phyloP scores from a whole-genome alignment of 1,140 invertebrate genomes.

The Popillia japonica region DNA sequence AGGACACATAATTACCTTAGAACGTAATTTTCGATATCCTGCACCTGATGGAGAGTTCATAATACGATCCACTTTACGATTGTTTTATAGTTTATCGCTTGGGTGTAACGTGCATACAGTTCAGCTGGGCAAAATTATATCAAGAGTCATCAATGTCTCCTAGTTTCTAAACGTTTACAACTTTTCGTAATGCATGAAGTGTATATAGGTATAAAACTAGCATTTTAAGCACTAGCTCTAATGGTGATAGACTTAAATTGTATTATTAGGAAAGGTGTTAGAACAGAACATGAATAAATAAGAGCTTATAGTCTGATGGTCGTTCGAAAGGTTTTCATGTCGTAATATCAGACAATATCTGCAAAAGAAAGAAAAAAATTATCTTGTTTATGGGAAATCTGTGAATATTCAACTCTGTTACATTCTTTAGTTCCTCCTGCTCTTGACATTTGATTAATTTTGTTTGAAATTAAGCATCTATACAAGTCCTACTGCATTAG shows the following conservation, averaged over 20 bases:
- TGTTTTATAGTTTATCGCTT: neutral
- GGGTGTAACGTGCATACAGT: neutral
- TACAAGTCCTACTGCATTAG: too few relatives aligned
- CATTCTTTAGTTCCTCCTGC: too few relatives aligned
- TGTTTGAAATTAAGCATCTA: too few relatives aligned
- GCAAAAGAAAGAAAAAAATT: too few relatives aligned
- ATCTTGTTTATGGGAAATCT: too few relatives aligned
- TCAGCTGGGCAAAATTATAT: neutral
- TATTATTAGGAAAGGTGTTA: neutral
- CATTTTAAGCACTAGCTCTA: neutral
- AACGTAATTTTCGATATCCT: neutral
- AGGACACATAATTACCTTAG: neutral
- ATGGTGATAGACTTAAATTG: neutral
- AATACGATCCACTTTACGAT: neutral
- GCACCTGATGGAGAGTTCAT: neutral
- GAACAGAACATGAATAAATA: neutral
- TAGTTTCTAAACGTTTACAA: neutral
- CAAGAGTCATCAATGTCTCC: neutral
- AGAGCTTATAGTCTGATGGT: too few relatives aligned
- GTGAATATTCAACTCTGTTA: too few relatives aligned
- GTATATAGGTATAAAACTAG: neutral
- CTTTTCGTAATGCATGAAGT: neutral
- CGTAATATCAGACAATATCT: too few relatives aligned
- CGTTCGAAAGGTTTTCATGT: too few relatives aligned
- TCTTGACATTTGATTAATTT: too few relatives aligned